Evolutionary conservation across 2,113 vertebrate species (phyloP).

Genomic region (Neoarius graeffei): DNA sequence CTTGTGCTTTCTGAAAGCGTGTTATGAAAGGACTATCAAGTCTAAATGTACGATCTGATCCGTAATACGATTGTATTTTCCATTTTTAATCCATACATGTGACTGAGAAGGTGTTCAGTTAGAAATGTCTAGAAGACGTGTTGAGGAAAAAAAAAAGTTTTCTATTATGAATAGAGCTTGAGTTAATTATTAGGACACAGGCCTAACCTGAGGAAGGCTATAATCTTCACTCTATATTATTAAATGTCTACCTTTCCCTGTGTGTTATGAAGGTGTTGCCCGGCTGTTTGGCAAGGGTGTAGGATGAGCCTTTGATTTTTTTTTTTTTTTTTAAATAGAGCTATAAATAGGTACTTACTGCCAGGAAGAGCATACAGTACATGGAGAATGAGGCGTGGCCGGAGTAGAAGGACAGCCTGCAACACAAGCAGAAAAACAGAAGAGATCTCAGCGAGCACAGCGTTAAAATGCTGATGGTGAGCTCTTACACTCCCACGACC

Average conservation of each 20-base stretch:
- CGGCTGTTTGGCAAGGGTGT: not conserved
- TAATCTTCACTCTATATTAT: conserved; percentile 6
- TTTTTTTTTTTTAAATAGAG: too few species aligned
- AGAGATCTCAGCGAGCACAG: not conserved
- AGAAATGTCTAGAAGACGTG: not conserved
- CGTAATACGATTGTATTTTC: not conserved
- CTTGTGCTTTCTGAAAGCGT: not conserved
- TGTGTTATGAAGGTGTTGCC: not conserved
- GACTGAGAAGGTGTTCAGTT: not conserved
- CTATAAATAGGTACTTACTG: conserved; percentile 80
- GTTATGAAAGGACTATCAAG: not conserved
- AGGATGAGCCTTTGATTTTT: not conserved
- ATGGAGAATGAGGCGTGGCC: conserved; percentile 97
- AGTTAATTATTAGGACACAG: not conserved
- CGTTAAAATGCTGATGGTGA: not conserved
- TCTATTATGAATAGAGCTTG: not conserved
- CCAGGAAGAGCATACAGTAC: conserved; percentile 96
- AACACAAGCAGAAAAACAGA: conserved; percentile 57
- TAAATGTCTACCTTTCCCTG: not conserved
- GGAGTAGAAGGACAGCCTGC: conserved; percentile 92
- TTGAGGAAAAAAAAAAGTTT: not conserved
- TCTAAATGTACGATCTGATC: not conserved
- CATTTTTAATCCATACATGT: not conserved
- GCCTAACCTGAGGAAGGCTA: not conserved
- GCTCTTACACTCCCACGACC: not conserved